Evolutionary conservation across 1,140 invertebrate species (phyloP).

Genomic region (Euura lappo): DNA sequence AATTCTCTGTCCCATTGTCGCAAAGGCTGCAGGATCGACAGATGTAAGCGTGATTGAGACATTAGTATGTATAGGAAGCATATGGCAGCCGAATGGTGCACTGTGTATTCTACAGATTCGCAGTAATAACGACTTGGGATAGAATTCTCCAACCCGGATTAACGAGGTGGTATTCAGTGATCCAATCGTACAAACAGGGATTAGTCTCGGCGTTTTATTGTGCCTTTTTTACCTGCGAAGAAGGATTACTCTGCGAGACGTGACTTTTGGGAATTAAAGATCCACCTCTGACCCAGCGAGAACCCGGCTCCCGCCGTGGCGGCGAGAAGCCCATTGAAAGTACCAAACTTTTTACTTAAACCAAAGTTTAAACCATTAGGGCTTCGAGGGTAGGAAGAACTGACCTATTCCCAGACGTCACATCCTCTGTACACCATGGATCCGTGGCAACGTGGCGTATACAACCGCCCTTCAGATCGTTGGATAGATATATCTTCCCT

Average conservation of each 20-base stretch:
- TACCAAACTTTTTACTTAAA: no score
- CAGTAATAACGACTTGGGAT: neutral
- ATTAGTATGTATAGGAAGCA: constrained; percentile 10
- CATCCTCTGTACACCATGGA: neutral
- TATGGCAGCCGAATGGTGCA: neutral
- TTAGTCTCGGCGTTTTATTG: neutral
- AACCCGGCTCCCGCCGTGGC: neutral
- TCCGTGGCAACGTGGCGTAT: no score
- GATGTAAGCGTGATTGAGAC: constrained; percentile 26
- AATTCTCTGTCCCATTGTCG: neutral
- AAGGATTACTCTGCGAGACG: neutral
- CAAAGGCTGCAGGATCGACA: constrained; percentile 1
- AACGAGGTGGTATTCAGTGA: neutral
- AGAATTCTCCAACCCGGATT: neutral
- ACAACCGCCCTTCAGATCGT: constrained; percentile 5
- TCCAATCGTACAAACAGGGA: neutral
- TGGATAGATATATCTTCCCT: constrained; percentile 13
- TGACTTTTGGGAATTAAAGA: neutral
- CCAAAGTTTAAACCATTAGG: no score
- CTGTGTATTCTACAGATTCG: neutral
- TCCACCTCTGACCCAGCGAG: no score
- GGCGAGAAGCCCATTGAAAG: neutral
- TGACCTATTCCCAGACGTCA: constrained; percentile 10
- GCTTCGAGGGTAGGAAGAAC: neutral
- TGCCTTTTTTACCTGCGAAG: neutral